Base-by-base conservation (phyloP, 2,888 invertebrate genomes). In the Zeuzera pyrina region DNA sequence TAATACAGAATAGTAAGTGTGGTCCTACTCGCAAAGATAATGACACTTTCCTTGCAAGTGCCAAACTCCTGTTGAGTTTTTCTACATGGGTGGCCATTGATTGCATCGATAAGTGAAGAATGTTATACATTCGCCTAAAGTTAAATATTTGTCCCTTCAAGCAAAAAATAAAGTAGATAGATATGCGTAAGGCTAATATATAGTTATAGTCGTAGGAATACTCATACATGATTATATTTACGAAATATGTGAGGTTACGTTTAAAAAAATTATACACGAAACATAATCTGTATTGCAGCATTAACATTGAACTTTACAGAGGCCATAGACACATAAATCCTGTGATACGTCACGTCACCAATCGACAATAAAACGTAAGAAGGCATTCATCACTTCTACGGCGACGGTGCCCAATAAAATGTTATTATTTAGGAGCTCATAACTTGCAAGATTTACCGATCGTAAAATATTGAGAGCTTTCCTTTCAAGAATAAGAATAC, bases 401-500 rank as follows among this genome's bases (percentile, higher is more conserved):
- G 59, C 58, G 60, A 59, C 58, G 51, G 66, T 60, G 64, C 56
- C 64, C 71, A 71, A 70, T 81, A 77, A 81, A 79, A 72, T 57
- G 52, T 68, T 72, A 78, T 74, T 79, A 78, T 78, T 81, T 78
- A 77, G 68, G 58, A 71, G 68, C 74, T 70, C 74, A 78, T 79
- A 78, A 79, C 72, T 52, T 50, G 45, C 43, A 64, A 68, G 79
- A 77, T 81, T 81, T 81, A 81, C 57, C 57, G 70, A 42, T 58
- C 71, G 61, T 81, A 79, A 79, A 81, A 59, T 53, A 51, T 59
- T 57, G 52, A 49, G 47, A 62, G 63, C 67, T 58, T 62, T 57
- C 46, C 47, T 43, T 49, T 42, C 38, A 42, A 48, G 43, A 24
- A 24, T 52, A 52, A 46, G 47, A 54, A 55, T 53, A 52, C 56